A percentile compares a stretch with the other conserved stretches of the same genome.
Evolutionary conservation across 2,113 vertebrate genomes (phyloP).

Genomic region (Peromyscus maniculatus): DNA sequence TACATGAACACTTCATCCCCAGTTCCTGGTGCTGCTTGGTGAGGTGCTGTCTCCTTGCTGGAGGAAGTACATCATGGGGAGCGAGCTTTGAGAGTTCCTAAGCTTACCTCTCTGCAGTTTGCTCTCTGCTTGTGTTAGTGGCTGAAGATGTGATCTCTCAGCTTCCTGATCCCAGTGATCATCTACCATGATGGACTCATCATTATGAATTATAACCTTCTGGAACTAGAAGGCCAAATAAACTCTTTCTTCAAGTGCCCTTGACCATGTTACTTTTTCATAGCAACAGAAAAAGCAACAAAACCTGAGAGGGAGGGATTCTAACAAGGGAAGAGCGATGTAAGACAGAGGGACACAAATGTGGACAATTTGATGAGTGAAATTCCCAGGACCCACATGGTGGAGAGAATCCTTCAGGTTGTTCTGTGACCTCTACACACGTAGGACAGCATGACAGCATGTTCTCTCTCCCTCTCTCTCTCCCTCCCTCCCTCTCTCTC

Average conservation of each 20-base stretch:
- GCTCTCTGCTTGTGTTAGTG: neutral
- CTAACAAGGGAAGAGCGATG: neutral
- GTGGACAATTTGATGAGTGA: neutral
- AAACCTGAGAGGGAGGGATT: neutral
- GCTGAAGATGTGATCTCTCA: neutral
- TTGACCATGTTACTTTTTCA: neutral
- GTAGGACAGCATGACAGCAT: neutral
- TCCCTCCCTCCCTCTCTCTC: neutral
- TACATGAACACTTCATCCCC: neutral
- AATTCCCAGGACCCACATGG: neutral
- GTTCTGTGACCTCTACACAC: neutral
- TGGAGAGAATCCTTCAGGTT: neutral
- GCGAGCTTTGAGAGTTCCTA: neutral
- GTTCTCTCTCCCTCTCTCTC: neutral
- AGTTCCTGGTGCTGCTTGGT: neutral
- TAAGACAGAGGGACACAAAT: neutral
- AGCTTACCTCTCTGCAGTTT: neutral
- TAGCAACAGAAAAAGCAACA: neutral
- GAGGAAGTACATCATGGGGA: neutral
- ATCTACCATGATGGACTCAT: neutral
- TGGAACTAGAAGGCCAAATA: neutral
- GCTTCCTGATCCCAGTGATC: neutral
- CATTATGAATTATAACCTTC: neutral
- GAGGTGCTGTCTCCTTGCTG: neutral
- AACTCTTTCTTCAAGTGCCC: neutral